Evolutionary conservation across 2,888 invertebrate genomes (phyloP).

Genomic region (Nomada lathburiana): DNA sequence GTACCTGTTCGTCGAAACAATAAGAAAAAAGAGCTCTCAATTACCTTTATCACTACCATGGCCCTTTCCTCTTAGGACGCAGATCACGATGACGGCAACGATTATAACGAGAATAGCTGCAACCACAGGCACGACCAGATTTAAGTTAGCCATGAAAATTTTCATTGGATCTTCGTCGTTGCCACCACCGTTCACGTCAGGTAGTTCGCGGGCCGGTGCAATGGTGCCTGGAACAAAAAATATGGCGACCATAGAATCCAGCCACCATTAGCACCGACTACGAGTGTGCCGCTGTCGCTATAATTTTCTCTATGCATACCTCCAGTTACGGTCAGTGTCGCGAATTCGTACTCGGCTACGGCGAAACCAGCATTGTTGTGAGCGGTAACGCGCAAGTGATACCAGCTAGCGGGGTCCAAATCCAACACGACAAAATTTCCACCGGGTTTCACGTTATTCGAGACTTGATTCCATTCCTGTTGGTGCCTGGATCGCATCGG

Average conservation of each 20-base stretch:
- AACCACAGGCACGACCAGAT: slow-evolving; percentile 96
- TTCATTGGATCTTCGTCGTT: slow-evolving; percentile 92
- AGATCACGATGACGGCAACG: slow-evolving; percentile 96
- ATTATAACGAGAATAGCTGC: slow-evolving; percentile 96
- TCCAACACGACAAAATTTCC: slow-evolving; percentile 96
- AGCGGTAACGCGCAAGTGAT: slow-evolving; percentile 95
- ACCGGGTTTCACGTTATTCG: slow-evolving; percentile 95
- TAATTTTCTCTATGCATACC: slow-evolving; percentile 87
- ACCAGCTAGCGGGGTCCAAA: slow-evolving; percentile 97
- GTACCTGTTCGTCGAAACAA: slow-evolving; percentile 87
- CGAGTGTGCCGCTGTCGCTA: slow-evolving; percentile 62
- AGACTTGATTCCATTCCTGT: slow-evolving; percentile 96
- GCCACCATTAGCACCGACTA: slow-evolving; percentile 81
- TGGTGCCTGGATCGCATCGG: slow-evolving; percentile 87
- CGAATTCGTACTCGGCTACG: slow-evolving; percentile 97
- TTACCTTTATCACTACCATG: slow-evolving; percentile 91
- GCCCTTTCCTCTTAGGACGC: slow-evolving; percentile 94
- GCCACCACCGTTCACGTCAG: slow-evolving; percentile 87
- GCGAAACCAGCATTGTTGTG: slow-evolving; percentile 98
- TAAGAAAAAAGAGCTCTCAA: slow-evolving; percentile 73
- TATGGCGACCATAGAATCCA: slow-evolving; percentile 70
- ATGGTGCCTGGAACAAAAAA: slow-evolving; percentile 95
- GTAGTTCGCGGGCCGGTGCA: slow-evolving; percentile 94
- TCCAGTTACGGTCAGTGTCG: slow-evolving; percentile 96
- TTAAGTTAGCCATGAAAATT: slow-evolving; percentile 95